phyloP scores from a whole-genome alignment of 2,797 vertebrate genomes.

The Chromis chromis region DNA sequence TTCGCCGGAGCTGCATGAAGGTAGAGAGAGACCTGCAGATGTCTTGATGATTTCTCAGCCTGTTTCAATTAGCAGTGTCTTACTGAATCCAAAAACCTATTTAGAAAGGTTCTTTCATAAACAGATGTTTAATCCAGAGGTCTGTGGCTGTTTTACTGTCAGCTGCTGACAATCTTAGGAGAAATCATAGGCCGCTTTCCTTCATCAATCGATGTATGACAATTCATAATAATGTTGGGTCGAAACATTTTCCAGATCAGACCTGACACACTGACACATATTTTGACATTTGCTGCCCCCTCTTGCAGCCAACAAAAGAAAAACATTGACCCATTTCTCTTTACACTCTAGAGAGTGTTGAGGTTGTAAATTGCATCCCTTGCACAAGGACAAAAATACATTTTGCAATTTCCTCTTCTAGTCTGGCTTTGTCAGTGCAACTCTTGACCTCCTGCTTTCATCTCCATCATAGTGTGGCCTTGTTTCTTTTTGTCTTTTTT shows the following conservation, averaged over 20 bases:
- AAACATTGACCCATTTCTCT: slow-evolving; percentile 29
- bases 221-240: slow-evolving; percentile 20
- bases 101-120: slow-evolving; percentile 25
- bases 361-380: neutral
- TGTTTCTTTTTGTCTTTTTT: neutral
- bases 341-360: neutral
- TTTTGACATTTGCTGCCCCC: slow-evolving; percentile 33
- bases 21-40: slow-evolving; percentile 19
- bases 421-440: neutral
- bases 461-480: neutral
- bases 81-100: slow-evolving; percentile 20
- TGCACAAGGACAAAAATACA: slow-evolving; percentile 14
- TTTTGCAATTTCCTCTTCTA: slow-evolving; percentile 28
- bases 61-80: slow-evolving; percentile 36
- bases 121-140: slow-evolving; percentile 8
- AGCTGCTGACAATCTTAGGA: slow-evolving; percentile 12
- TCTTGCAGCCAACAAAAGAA: slow-evolving; percentile 22
- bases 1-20: slow-evolving; percentile 3
- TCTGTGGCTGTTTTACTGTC: slow-evolving; percentile 15
- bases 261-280: slow-evolving; percentile 51
- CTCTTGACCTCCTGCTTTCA: slow-evolving; percentile 3
- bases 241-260: slow-evolving; percentile 18
- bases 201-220: slow-evolving; percentile 1
- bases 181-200: slow-evolving; percentile 16
- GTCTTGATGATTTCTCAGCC: slow-evolving; percentile 30